Evolutionary conservation across 2,888 invertebrate genomes (phyloP).

Genomic region (Polydesmus complanatus): DNA sequence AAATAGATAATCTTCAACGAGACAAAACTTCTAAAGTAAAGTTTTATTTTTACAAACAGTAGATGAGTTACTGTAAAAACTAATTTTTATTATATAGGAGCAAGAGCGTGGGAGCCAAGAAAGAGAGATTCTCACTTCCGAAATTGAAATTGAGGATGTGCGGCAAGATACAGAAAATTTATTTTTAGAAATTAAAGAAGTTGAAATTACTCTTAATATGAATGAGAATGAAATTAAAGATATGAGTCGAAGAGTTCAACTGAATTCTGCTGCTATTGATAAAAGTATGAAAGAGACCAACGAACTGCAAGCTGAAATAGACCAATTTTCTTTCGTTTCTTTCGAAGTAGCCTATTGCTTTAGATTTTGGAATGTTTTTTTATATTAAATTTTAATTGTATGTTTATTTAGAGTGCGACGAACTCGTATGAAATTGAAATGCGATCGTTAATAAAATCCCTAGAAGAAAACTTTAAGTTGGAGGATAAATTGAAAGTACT

Average conservation of each 20-base stretch:
- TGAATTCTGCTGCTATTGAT: neutral
- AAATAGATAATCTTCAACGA: constrained; percentile 4
- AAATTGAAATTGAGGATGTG: neutral
- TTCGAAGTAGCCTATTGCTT: no score
- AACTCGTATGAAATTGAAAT: neutral
- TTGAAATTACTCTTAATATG: neutral
- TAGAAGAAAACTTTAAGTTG: neutral
- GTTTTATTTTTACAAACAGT: no score
- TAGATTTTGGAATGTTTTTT: neutral
- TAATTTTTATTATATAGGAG: neutral
- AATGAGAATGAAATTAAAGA: constrained; percentile 10
- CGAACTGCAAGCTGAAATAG: constrained; percentile 1
- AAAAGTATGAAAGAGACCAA: constrained; percentile 1
- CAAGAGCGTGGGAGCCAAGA: neutral
- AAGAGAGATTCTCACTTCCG: neutral
- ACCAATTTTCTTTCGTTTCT: no score
- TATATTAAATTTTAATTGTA: neutral
- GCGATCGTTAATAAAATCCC: neutral
- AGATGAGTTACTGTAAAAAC: neutral
- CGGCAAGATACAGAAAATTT: neutral
- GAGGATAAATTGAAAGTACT: neutral
- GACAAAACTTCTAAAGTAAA: neutral
- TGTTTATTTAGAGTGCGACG: neutral
- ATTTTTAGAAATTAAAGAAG: neutral
- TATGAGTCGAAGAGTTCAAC: neutral